Evolutionary conservation across 2,888 invertebrate species (phyloP).

Genomic region (Liopterus haemorrhoidalis): DNA sequence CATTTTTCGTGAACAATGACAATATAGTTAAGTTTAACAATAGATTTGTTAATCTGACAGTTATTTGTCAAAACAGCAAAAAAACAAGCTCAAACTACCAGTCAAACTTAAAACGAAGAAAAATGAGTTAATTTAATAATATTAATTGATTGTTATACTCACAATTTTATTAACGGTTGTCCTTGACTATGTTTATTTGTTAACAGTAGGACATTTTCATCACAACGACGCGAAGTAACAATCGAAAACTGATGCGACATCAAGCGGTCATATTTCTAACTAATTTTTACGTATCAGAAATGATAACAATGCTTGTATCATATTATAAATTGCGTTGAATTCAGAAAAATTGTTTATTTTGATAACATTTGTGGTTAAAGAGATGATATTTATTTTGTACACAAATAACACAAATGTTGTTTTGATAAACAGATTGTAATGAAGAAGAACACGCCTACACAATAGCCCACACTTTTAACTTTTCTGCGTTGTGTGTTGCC

Average conservation of each 20-base stretch:
- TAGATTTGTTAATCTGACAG: conserved; percentile 15
- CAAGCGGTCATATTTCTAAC: conserved; percentile 4
- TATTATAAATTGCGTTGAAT: too few species aligned
- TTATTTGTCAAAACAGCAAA: conserved; percentile 7
- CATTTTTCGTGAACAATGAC: conserved; percentile 20
- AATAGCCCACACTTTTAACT: too few species aligned
- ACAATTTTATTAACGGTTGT: conserved; percentile 12
- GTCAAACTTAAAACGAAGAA: background rate
- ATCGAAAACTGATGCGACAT: conserved; percentile 22
- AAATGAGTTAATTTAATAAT: background rate
- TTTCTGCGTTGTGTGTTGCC: too few species aligned
- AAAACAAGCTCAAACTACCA: background rate
- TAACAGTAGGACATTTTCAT: conserved; percentile 25
- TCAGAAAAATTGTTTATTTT: too few species aligned
- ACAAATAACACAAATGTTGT: too few species aligned
- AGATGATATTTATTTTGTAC: too few species aligned
- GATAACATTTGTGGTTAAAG: too few species aligned
- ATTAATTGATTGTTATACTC: too few species aligned
- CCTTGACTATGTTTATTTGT: conserved; percentile 29
- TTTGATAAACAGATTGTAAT: too few species aligned
- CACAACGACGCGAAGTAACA: too few species aligned
- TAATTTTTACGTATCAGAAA: background rate
- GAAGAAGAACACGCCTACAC: too few species aligned
- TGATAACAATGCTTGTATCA: background rate
- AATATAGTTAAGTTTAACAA: conserved; percentile 14